Evolutionary conservation across 1,140 invertebrate species (phyloP).

Genomic region (Trichomalopsis sarcophagae): DNA sequence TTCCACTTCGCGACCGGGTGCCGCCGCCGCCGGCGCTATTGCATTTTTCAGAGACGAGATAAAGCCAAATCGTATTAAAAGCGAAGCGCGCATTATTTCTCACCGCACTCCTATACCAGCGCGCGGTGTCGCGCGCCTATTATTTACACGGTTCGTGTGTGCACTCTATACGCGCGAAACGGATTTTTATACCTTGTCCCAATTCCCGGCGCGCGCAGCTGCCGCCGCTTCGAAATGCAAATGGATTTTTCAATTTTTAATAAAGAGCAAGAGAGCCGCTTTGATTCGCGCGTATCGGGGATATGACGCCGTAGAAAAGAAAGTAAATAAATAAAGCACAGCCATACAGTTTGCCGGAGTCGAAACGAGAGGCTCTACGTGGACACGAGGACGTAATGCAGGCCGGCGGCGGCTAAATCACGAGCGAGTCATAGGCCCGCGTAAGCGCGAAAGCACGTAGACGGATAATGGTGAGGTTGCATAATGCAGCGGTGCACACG

Average conservation of each 20-base stretch:
- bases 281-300: background rate
- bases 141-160: background rate
- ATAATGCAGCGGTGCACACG: constrained; percentile 27
- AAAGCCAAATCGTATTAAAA: constrained; percentile 40
- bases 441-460: constrained; percentile 24
- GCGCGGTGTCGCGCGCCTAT: background rate
- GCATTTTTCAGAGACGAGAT: constrained; percentile 33
- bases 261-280: background rate
- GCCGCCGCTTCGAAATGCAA: background rate
- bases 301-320: background rate
- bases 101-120: background rate
- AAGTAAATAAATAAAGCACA: too few species aligned
- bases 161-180: too few species aligned
- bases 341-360: too few species aligned
- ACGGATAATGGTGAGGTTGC: constrained; percentile 44
- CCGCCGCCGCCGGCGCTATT: background rate
- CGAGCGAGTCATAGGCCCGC: background rate
- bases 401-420: background rate
- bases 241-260: constrained; percentile 33
- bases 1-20: constrained; percentile 21
- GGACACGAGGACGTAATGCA: too few species aligned
- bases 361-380: too few species aligned
- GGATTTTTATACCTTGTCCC: background rate
- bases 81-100: background rate
- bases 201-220: background rate